A percentile compares a stretch with the other conserved stretches of the same genome.
Conservation (phyloP, 2,888 invertebrate genomes). For the Doris montereyensis region DNA sequence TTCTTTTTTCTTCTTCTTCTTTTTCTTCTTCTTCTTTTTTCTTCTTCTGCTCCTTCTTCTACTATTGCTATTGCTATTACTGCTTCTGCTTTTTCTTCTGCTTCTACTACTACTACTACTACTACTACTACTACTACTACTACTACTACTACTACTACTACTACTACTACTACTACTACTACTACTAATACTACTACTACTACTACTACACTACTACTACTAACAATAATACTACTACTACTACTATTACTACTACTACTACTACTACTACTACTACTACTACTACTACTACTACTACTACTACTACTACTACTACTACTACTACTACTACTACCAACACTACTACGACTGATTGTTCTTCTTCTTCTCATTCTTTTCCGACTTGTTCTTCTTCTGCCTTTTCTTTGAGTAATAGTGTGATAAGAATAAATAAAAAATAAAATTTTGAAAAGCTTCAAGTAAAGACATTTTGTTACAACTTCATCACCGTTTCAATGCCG, state of each 20-base stretch:
- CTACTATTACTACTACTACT: slow-evolving; percentile 1
- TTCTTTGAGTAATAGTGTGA: too few relatives aligned
- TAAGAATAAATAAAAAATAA: too few relatives aligned
- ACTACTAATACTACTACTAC: slow-evolving; percentile 13
- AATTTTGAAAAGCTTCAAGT: too few relatives aligned
- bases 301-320: slow-evolving; percentile 20
- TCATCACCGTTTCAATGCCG: too few relatives aligned
- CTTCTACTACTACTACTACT: not conserved
- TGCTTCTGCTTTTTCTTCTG: not conserved
- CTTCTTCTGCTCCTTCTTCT: too few relatives aligned
- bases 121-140: not conserved
- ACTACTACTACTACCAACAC: slow-evolving; percentile 20
- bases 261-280: not conserved
- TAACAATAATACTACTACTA: not conserved
- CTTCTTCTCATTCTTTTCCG: too few relatives aligned
- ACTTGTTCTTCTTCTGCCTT: too few relatives aligned
- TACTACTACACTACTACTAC: too few relatives aligned
- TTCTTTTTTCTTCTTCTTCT: not conserved
- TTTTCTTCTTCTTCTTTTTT: not conserved
- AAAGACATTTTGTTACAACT: too few relatives aligned
- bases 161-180: slow-evolving; percentile 20
- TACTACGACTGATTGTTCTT: too few relatives aligned
- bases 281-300: slow-evolving; percentile 18
- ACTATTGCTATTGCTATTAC: not conserved
- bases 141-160: not conserved